Percentiles rank a stretch among this genome's conserved stretches.
phyloP scores from a whole-genome alignment of 2,797 vertebrate species.

The Fringilla coelebs region DNA sequence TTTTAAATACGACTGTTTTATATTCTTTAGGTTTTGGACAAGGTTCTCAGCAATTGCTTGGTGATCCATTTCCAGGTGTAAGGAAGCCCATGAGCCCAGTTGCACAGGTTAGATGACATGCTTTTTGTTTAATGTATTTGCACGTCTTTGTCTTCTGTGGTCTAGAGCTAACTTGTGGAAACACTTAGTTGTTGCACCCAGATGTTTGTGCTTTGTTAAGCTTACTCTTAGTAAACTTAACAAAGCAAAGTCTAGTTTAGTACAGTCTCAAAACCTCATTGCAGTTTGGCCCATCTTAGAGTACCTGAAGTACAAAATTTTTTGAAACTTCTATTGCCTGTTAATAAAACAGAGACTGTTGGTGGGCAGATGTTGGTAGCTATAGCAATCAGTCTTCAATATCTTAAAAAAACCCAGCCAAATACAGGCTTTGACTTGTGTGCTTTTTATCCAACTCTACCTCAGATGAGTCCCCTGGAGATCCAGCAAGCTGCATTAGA shows the following conservation, averaged over 20 bases:
- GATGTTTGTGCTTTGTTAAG: neutral
- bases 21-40: slow-evolving; percentile 73
- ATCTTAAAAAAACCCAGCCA: neutral
- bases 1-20: neutral
- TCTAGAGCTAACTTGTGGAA: neutral
- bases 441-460: neutral
- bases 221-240: neutral
- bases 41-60: slow-evolving; percentile 77
- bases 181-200: neutral
- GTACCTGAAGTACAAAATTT: neutral
- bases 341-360: neutral
- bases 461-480: slow-evolving; percentile 86
- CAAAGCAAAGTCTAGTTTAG: neutral
- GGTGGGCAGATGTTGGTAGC: neutral
- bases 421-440: neutral
- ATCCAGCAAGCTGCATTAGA: slow-evolving; percentile 87
- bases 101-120: slow-evolving; percentile 80
- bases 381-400: neutral
- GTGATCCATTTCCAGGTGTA: slow-evolving; percentile 87
- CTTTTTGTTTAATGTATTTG: neutral
- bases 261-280: neutral
- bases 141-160: neutral
- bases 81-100: slow-evolving; percentile 87
- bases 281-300: neutral
- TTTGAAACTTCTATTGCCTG: neutral